Evolutionary conservation across 2,888 invertebrate species (phyloP).

Genomic region (Pinctada fucata): DNA sequence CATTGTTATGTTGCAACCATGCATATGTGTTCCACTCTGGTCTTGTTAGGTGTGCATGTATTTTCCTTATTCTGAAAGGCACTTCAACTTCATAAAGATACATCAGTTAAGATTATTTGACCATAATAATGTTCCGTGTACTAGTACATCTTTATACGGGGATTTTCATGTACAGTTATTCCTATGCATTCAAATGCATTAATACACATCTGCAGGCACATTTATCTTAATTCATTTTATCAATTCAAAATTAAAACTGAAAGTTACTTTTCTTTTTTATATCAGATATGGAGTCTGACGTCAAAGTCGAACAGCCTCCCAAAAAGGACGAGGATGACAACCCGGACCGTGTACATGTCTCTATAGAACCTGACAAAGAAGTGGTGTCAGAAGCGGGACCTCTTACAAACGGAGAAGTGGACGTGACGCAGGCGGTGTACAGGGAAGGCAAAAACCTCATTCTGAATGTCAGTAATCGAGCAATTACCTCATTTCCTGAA

Average conservation of each 20-base stretch:
- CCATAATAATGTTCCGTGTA: no score
- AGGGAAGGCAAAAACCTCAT: slow-evolving; percentile 55
- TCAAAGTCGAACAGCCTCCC: neutral
- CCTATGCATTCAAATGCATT: neutral
- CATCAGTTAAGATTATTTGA: no score
- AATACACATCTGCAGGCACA: neutral
- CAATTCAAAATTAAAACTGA: neutral
- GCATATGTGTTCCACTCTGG: no score
- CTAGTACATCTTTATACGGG: neutral
- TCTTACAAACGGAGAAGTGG: slow-evolving; percentile 43
- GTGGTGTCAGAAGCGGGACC: slow-evolving; percentile 37
- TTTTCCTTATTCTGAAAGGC: no score
- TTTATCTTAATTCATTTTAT: neutral
- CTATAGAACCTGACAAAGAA: slow-evolving; percentile 21
- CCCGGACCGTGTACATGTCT: neutral
- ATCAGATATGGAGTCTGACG: slow-evolving; percentile 21
- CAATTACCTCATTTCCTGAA: slow-evolving; percentile 54
- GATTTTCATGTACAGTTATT: neutral
- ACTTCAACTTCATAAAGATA: no score
- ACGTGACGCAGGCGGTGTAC: slow-evolving; percentile 52
- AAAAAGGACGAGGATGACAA: slow-evolving; percentile 12
- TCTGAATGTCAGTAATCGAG: slow-evolving; percentile 55
- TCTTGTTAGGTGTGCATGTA: no score
- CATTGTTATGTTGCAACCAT: no score
- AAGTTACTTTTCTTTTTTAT: slow-evolving; percentile 6